Evolutionary conservation across 2,888 invertebrate genomes (phyloP).

Genomic region (Noctua fimbriata): DNA sequence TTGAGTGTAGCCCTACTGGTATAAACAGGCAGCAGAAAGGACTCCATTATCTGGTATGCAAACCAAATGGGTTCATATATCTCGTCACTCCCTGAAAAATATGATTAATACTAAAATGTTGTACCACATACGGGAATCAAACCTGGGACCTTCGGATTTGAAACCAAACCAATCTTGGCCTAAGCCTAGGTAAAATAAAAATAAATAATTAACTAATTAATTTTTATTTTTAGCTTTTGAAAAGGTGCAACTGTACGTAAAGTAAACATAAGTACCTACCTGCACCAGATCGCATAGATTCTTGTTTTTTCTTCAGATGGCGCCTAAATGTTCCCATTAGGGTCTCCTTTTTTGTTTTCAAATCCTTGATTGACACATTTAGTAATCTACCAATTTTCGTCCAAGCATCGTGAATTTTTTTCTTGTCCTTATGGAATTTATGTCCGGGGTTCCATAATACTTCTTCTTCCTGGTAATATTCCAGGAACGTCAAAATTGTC

Average conservation of each 20-base stretch:
- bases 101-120: slow-evolving; percentile 53
- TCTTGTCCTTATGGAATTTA: slow-evolving; percentile 55
- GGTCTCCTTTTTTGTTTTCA: slow-evolving; percentile 56
- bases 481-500: slow-evolving; percentile 53
- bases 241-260: slow-evolving; percentile 53
- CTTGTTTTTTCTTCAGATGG: slow-evolving; percentile 57
- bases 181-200: slow-evolving; percentile 52
- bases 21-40: slow-evolving; percentile 54
- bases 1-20: slow-evolving; percentile 48
- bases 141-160: slow-evolving; percentile 53
- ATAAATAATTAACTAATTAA: slow-evolving; percentile 48
- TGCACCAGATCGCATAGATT: slow-evolving; percentile 56
- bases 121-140: slow-evolving; percentile 51
- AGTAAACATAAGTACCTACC: slow-evolving; percentile 52
- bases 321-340: slow-evolving; percentile 54
- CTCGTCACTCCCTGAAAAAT: slow-evolving; percentile 52
- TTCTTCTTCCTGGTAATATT: slow-evolving; percentile 52
- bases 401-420: slow-evolving; percentile 51
- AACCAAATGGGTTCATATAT: slow-evolving; percentile 60
- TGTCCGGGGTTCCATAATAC: slow-evolving; percentile 51
- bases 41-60: slow-evolving; percentile 52
- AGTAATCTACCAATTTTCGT: slow-evolving; percentile 51
- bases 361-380: slow-evolving; percentile 53
- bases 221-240: slow-evolving; percentile 53
- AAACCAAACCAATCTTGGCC: slow-evolving; percentile 51